Conservation (phyloP, 1,140 invertebrate species). For the Drosophila prosaltans region DNA sequence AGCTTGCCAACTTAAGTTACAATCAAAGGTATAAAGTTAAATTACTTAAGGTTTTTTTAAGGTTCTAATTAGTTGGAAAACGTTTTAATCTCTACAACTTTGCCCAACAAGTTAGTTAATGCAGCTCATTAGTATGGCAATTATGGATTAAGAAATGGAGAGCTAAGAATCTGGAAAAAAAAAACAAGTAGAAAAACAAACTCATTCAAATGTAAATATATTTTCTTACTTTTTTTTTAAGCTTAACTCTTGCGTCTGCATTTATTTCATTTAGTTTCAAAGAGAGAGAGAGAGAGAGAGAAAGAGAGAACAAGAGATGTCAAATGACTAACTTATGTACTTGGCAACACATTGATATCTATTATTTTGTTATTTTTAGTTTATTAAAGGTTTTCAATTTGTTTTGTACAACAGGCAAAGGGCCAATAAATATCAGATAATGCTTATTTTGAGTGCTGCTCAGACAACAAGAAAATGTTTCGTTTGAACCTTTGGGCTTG, state of each 20-base stretch:
- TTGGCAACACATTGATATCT: slow-evolving; percentile 3
- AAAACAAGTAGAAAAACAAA: neutral
- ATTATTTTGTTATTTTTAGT: slow-evolving; percentile 2
- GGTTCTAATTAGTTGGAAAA: too few species aligned
- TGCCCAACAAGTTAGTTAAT: too few species aligned
- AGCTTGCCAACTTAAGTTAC: too few species aligned
- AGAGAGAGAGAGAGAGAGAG: too few species aligned
- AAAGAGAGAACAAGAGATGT: too few species aligned
- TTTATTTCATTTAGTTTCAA: neutral
- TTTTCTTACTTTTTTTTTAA: neutral
- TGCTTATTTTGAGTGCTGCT: slow-evolving; percentile 9
- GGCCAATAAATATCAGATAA: slow-evolving; percentile 14
- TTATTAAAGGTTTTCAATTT: slow-evolving; percentile 11
- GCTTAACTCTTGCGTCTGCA: neutral
- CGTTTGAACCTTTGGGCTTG: slow-evolving; percentile 5
- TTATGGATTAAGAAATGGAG: too few species aligned
- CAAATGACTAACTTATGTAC: neutral
- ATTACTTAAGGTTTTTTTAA: too few species aligned
- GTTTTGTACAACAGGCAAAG: slow-evolving; percentile 1
- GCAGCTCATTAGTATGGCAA: too few species aligned
- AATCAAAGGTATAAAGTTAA: too few species aligned
- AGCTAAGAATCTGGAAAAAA: too few species aligned
- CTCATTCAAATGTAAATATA: neutral
- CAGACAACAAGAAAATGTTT: slow-evolving; percentile 4
- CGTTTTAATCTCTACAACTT: too few species aligned